Evolutionary conservation across 2,113 vertebrate genomes (phyloP).

Genomic region (Dendropsophus ebraccatus): DNA sequence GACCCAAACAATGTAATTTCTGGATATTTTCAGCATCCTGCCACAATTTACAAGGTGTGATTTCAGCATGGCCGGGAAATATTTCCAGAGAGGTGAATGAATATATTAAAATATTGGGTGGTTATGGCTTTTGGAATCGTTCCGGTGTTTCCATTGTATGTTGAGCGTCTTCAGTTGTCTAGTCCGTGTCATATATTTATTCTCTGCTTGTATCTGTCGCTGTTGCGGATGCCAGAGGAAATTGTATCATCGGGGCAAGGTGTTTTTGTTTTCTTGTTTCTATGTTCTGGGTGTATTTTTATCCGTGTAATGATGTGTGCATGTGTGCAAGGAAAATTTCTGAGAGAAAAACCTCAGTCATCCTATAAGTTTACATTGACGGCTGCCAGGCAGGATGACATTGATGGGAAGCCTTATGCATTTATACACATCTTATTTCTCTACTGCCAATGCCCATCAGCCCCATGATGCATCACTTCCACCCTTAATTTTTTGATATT

Average conservation of each 20-base stretch:
- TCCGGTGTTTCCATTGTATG: constrained; percentile 66
- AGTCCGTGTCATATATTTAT: constrained; percentile 57
- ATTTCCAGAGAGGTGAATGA: constrained; percentile 68
- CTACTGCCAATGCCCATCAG: not conserved
- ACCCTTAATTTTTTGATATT: no score
- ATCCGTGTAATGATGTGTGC: not conserved
- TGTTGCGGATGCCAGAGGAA: constrained; percentile 63
- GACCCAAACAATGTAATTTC: constrained; percentile 66
- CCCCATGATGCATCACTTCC: not conserved
- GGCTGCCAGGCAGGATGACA: not conserved
- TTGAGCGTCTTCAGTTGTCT: constrained; percentile 65
- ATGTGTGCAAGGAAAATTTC: not conserved
- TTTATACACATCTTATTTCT: no score
- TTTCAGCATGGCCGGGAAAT: constrained; percentile 72
- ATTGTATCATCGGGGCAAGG: constrained; percentile 30
- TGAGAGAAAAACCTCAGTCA: not conserved
- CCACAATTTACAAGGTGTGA: constrained; percentile 72
- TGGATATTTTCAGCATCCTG: constrained; percentile 67
- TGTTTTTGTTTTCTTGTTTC: constrained; percentile 22
- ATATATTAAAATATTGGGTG: constrained; percentile 65
- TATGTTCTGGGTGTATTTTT: constrained; percentile 28
- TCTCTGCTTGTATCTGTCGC: constrained; percentile 66
- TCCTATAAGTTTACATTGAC: not conserved
- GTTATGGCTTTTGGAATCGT: constrained; percentile 64
- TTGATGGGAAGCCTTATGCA: not conserved